Evolutionary conservation across 2,888 invertebrate genomes (phyloP).

Genomic region (Podotricha telesiphe): DNA sequence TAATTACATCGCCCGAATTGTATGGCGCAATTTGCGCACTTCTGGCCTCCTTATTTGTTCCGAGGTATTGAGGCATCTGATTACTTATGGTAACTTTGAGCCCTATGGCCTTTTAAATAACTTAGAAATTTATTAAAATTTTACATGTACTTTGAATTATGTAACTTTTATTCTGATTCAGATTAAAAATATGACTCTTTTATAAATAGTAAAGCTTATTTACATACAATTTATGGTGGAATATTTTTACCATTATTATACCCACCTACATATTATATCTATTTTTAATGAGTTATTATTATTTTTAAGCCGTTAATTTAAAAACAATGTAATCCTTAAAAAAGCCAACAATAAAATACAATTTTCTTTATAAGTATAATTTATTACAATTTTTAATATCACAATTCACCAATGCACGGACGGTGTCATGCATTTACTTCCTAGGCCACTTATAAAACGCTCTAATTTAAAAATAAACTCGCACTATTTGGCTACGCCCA

Average conservation of each 20-base stretch:
- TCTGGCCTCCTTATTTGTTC: slow-evolving; percentile 37
- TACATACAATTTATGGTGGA: no score
- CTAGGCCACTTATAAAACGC: slow-evolving; percentile 78
- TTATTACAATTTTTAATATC: slow-evolving; percentile 51
- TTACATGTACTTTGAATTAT: not conserved
- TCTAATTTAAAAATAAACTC: slow-evolving; percentile 77
- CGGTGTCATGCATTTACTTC: slow-evolving; percentile 65
- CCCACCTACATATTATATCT: no score
- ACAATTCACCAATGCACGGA: slow-evolving; percentile 56
- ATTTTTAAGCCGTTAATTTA: no score
- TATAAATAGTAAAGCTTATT: no score
- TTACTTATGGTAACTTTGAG: slow-evolving; percentile 27
- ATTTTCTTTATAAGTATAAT: not conserved
- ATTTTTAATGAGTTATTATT: no score
- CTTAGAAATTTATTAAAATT: not conserved
- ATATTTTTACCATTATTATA: no score
- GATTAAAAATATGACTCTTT: no score
- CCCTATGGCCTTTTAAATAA: not conserved
- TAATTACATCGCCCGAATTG: slow-evolving; percentile 36
- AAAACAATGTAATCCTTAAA: no score
- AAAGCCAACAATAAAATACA: not conserved
- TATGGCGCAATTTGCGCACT: slow-evolving; percentile 36
- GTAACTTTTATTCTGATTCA: slow-evolving; percentile 19
- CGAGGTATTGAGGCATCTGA: slow-evolving; percentile 34
- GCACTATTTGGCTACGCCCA: slow-evolving; percentile 32